Base-by-base conservation (phyloP, 2,888 invertebrate genomes). In the Drosophila fulvimacula region DNA sequence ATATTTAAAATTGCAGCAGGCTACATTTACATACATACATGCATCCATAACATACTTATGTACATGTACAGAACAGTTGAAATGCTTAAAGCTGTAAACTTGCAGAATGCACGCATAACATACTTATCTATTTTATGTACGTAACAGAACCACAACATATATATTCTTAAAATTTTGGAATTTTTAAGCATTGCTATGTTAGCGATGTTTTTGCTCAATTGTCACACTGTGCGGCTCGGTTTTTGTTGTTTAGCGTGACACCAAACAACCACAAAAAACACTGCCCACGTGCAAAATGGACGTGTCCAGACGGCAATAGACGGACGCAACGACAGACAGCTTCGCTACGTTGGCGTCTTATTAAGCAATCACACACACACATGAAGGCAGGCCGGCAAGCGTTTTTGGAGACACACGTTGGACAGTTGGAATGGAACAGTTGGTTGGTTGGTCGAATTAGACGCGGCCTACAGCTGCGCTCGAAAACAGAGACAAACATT, bases 251-350 rank as follows among this genome's bases (percentile, higher is more conserved):
- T 57, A 53, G 34, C 55, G 63, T 70, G 76, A 75, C 70, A 71
- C 60, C 38, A 69, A 78, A 67, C 78, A 69, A 56, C 71, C 39
- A 53, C 53, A 55, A 41, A 55, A 76, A 61, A 78, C 19, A 74
- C 74, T 72, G 87, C 82, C 82, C 82, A 82, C 82, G 85, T 82
- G 82, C 82, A 85, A 82, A 83, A 69, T 75, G 84, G 72, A 73
- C 51, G 44, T 62, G 73, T 61, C 78, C 73, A 77, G 73, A 77
- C 74, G 51, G 49, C 7, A 53, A 57, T 57, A 21, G 72, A 67
- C 64, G 51, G 61, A 69, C 34, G 55, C 49, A 30, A 30, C 62
- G 59, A 65, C 51, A 42, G 24, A 60, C 52, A 58, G 52, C 30
- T 10, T 30, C 62, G 44, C 52, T 42, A 72, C 82, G 87, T 82